Percentiles rank a stretch among this genome's conserved stretches.
phyloP scores from a whole-genome alignment of 2,113 vertebrate species.

The Phycodurus eques region DNA sequence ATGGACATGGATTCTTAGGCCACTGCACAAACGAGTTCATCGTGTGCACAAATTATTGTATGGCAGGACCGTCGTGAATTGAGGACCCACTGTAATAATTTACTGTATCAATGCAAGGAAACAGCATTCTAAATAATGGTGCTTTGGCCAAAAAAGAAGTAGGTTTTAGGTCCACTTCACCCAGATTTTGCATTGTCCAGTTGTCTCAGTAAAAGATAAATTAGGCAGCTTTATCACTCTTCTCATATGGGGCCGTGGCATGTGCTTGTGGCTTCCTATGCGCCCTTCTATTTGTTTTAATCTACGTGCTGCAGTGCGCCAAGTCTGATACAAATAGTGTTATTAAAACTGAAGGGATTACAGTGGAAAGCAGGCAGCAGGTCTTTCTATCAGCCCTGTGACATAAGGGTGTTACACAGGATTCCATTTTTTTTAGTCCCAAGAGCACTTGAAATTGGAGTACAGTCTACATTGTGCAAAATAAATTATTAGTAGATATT shows the following conservation, averaged over 20 bases:
- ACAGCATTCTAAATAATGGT: too few species aligned
- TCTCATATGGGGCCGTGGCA: background rate
- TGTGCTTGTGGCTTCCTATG: slow-evolving; percentile 15
- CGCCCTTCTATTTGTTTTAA: slow-evolving; percentile 47
- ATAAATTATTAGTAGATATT: background rate
- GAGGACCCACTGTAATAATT: too few species aligned
- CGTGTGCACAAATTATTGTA: too few species aligned
- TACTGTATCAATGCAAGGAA: too few species aligned
- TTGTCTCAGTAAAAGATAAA: slow-evolving; percentile 10
- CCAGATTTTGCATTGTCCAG: background rate
- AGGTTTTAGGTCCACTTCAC: too few species aligned
- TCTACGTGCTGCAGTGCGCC: slow-evolving; percentile 36
- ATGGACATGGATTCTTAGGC: background rate
- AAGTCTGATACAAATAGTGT: slow-evolving; percentile 65
- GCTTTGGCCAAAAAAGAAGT: too few species aligned
- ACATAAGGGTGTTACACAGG: slow-evolving; percentile 54
- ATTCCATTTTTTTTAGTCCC: slow-evolving; percentile 22
- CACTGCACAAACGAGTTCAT: background rate
- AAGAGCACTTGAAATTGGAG: background rate
- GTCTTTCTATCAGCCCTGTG: slow-evolving; percentile 52
- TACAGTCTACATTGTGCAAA: background rate
- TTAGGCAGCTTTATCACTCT: slow-evolving; percentile 15
- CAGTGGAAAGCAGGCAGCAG: slow-evolving; percentile 50
- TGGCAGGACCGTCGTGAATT: too few species aligned
- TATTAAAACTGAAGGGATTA: slow-evolving; percentile 72